These are phyloP conservation scores for Heliconius hortense DNA, from an alignment of 2,888 invertebrate species.

Conservation along the genomic window DNA sequence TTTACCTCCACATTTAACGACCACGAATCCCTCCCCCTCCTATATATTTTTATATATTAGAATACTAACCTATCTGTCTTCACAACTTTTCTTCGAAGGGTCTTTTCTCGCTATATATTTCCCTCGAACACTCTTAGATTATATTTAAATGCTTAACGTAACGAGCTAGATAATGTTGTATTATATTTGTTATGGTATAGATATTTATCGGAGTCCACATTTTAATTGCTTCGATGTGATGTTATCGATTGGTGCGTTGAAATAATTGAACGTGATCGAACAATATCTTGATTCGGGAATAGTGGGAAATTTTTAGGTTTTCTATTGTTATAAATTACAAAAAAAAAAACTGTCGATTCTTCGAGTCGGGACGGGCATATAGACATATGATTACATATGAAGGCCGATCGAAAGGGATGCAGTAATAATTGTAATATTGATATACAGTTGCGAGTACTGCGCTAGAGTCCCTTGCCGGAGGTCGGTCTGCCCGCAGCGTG, in stretches of 20 bases:
- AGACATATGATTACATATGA: conserved; percentile 7
- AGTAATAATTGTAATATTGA: neutral
- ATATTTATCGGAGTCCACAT: conserved; percentile 60
- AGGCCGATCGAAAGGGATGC: neutral
- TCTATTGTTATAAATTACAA: conserved; percentile 24
- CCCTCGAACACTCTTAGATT: conserved; percentile 55
- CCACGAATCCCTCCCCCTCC: conserved; percentile 41
- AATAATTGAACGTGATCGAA: conserved; percentile 28
- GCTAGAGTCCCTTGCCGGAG: neutral
- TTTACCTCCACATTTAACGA: conserved; percentile 13
- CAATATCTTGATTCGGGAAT: conserved; percentile 38
- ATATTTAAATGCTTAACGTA: conserved; percentile 61
- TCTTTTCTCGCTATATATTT: conserved; percentile 42
- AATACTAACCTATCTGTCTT: conserved; percentile 45
- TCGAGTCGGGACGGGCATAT: conserved; percentile 28
- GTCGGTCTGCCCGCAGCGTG: neutral
- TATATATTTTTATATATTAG: conserved; percentile 70
- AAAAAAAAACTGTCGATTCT: conserved; percentile 18
- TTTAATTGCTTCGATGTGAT: conserved; percentile 41
- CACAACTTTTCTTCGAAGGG: neutral
- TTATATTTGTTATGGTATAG: conserved; percentile 65
- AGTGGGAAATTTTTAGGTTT: conserved; percentile 22
- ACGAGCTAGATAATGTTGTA: conserved; percentile 65
- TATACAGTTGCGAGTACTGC: conserved; percentile 2
- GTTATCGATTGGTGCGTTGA: conserved; percentile 26